Conservation (phyloP, 2,888 invertebrate species). For the Trissolcus japonicus region DNA sequence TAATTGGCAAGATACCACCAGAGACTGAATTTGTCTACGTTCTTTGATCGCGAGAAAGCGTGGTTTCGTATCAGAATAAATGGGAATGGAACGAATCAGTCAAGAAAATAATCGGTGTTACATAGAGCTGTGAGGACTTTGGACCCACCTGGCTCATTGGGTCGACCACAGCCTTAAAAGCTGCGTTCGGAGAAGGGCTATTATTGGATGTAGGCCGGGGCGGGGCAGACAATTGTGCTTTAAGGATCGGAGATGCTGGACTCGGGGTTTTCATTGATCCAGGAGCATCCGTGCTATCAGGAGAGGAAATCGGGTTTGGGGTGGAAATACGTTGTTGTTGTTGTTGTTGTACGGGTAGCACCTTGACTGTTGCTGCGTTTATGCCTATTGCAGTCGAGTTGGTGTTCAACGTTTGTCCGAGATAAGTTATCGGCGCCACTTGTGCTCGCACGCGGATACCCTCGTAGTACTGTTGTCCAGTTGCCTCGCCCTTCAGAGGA, state of each 20-base stretch:
- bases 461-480: constrained; percentile 81
- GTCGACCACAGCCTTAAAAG: constrained; percentile 72
- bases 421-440: constrained; percentile 78
- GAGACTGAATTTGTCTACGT: neutral
- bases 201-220: constrained; percentile 76
- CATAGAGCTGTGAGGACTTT: constrained; percentile 67
- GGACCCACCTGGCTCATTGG: constrained; percentile 80
- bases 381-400: constrained; percentile 53
- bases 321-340: constrained; percentile 73
- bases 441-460: constrained; percentile 82
- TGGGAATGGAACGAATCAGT: constrained; percentile 16
- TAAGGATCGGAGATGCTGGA: constrained; percentile 87
- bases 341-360: constrained; percentile 69
- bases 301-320: constrained; percentile 56
- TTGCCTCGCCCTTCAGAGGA: constrained; percentile 80
- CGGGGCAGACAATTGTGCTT: constrained; percentile 88
- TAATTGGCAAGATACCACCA: neutral
- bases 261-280: constrained; percentile 74
- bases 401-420: constrained; percentile 66
- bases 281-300: constrained; percentile 70
- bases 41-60: neutral
- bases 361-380: constrained; percentile 78
- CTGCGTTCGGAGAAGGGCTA: constrained; percentile 78
- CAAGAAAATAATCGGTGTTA: constrained; percentile 57
- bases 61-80: constrained; percentile 18